Base-by-base conservation (phyloP, 2,888 invertebrate species). In the Harpalus rufipes region DNA sequence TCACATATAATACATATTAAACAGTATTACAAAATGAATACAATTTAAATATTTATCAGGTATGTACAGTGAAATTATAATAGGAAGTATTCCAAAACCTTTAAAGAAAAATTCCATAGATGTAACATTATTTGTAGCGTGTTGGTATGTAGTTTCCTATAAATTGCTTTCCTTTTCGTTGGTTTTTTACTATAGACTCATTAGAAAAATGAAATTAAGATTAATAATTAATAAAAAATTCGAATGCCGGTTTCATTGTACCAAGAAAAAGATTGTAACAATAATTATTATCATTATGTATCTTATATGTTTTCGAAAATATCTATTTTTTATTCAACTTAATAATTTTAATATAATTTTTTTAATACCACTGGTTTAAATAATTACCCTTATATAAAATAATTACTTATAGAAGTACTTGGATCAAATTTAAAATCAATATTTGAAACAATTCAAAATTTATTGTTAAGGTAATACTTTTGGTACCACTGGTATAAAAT, bases 151-250 rank as follows among this genome's bases (percentile, higher is more conserved):
- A 8, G 59, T 59, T 32, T 63, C 63, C 21, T 21, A 63, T 12
- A 18, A 63, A 63, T 63, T 63, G 63, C 63, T 63, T 63, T 63
- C 63, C 21, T 18, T 63, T 63, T 63, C 63, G 63, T 21, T 63
- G 8, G 25, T 21, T 63, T 63, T 63, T 63, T 63, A 32, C 4
- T 25, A 18, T 21, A 63, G 2, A 5, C 21, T 63, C 18, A 21
- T 18, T 21, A 63, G 63, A 63, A 63, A 63, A 63, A 21, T 63
- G 21, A 61, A 61, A 61, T 21, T 21, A 18, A 51, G 32, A 8
- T 61, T 18, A 10, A 25, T 61, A 61, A 61, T 61, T 61, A 16
- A 61, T 59, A 16, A 61, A 61, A 61, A 61, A 21, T 10, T 61
- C 10, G 21, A 59, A 59, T 61, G 18, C 61, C 21, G 18, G 10